phyloP scores from a whole-genome alignment of 2,888 invertebrate genomes.

The Drosophila paramelanica region DNA sequence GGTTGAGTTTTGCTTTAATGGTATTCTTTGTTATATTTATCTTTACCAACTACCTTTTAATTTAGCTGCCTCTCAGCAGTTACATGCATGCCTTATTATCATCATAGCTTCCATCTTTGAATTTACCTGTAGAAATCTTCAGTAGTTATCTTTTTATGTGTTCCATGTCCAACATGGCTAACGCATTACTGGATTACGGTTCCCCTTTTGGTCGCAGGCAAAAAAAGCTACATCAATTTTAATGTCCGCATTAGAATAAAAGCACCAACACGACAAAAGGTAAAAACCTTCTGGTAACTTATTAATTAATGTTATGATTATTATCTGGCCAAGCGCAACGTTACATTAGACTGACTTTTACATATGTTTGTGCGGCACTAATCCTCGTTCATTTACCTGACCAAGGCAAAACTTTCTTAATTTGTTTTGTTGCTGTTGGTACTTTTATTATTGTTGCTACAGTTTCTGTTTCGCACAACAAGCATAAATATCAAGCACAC shows the following conservation, averaged over 20 bases:
- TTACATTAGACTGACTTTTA: slow-evolving; percentile 21
- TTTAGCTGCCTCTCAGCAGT: neutral
- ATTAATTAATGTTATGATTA: slow-evolving; percentile 73
- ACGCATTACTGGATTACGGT: neutral
- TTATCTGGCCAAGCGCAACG: slow-evolving; percentile 48
- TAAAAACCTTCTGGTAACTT: slow-evolving; percentile 52
- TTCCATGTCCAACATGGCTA: no score
- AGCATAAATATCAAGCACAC: slow-evolving; percentile 48
- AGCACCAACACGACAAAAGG: slow-evolving; percentile 36
- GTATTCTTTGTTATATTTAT: neutral
- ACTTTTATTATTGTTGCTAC: slow-evolving; percentile 17
- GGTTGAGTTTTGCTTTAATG: neutral
- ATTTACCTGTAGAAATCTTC: slow-evolving; percentile 29
- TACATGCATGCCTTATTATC: slow-evolving; percentile 30
- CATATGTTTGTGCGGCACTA: slow-evolving; percentile 6
- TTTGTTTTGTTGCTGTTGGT: slow-evolving; percentile 44
- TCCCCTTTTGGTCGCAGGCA: slow-evolving; percentile 5
- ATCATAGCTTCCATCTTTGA: slow-evolving; percentile 48
- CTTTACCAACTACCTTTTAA: neutral
- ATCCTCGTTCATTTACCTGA: slow-evolving; percentile 46
- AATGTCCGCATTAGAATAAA: slow-evolving; percentile 56
- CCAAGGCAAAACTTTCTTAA: slow-evolving; percentile 65
- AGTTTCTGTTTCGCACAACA: slow-evolving; percentile 19
- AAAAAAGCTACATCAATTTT: slow-evolving; percentile 43
- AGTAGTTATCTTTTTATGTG: slow-evolving; percentile 48